Evolutionary conservation across 2,888 invertebrate genomes (phyloP), one percentile per base, ranked within the genome.

Genomic region (Exephanes ischioxanthus): DNA sequence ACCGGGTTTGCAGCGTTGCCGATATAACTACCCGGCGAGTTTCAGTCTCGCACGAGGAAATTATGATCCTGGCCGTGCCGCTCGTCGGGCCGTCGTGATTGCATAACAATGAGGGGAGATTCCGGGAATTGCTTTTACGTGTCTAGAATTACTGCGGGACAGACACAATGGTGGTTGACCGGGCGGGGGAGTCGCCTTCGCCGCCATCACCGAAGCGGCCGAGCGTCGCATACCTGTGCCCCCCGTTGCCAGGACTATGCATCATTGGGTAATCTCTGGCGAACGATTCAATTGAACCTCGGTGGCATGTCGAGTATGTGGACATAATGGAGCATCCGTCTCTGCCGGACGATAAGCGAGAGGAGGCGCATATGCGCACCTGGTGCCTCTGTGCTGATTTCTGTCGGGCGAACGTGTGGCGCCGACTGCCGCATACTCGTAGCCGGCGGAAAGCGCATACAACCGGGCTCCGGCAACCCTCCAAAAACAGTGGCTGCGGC

Each of bases 211-310:
- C 78, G 41, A 26, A 61, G 48, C 71, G 22, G 51, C 53, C 72
- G 33, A 51, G 78, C 80, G 80, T 88, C 84, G 90, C 91, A 91
- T 91, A 90, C 90, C 90, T 90, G 89, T 61, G 66, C 84, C 79
- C 33, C 51, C 16, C 85, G 70, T 83, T 61, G 84, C 70, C 66
- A 14, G 22, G 92, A 93, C 93, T 92, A 93, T 93, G 93, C 93
- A 91, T 93, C 93, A 93, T 93, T 93, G 93, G 93, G 90, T 93
- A 94, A 94, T 93, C 93, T 92, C 93, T 92, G 92, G 91, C 90
- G 91, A 93, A 92, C 92, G 93, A 93, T 94, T 94, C 93, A 93
- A 93, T 93, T 92, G 92, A 92, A 92, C 89, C 80, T 70, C 92
- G 89, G 89, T 88, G 93, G 93, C 91, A 93, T 92, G 92, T 92